Base-by-base conservation (phyloP, 2,797 vertebrate genomes). In the Pantherophis alleghaniensis region DNA sequence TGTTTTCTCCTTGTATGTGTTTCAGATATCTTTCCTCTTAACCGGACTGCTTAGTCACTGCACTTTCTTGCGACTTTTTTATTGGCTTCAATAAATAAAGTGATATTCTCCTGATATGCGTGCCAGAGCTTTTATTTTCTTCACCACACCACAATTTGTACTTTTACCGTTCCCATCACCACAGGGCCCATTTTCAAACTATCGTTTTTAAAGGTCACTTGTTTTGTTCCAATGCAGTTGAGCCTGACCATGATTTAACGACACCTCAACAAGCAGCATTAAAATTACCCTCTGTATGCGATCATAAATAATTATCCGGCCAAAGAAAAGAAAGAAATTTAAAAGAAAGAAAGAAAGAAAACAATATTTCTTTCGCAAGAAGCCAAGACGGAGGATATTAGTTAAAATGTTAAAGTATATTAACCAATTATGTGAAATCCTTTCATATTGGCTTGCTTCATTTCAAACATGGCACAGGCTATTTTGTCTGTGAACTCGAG, bases 401-500 rank as follows among this genome's bases (percentile, higher is more conserved):
- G 97, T 98, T 98, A 97, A 97, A 98, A 98, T 96, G 96, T 97
- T 98, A 96, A 97, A 97, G 96, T 97, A 95, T 97, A 98, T 98
- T 97, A 98, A 97, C 97, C 98, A 98, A 98, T 98, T 98, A 98
- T 96, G 97, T 94, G 97, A 97, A 98, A 92, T 95, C 97, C 96
- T 98, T 98, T 98, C 98, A 97, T 98, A 98, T 98, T 98, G 97
- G 97, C 97, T 97, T 98, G 97, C 97, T 98, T 98, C 97, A 97
- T 98, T 98, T 98, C 98, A 98, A 97, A 98, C 97, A 97, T 93
- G 96, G 98, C 97, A 97, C 22, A 89, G 98, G 97, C 97, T 98
- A 98, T 98, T 98, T 98, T 98, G 97, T 98, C 97, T 97, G 98
- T 98, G 98, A 98, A 98, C 96, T 98, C 97, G 97, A 98, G 98